A percentile compares a stretch with the other conserved stretches of the same genome.
phyloP scores from a whole-genome alignment of 2,797 vertebrate species.

The Gobio occitaniae region DNA sequence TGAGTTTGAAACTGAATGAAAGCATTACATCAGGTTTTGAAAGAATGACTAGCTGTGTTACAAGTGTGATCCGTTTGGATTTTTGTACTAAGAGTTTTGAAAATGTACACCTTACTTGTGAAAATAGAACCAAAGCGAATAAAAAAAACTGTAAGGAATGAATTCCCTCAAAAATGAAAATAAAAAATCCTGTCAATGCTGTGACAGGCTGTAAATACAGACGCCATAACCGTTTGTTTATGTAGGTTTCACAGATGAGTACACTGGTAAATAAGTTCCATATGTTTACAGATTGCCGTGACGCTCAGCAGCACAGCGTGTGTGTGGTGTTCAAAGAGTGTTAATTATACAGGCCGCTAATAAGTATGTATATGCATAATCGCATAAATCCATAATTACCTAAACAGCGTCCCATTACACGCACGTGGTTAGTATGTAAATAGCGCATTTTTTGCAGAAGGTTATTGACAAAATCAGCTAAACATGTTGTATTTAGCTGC shows the following conservation, averaged over 20 bases:
- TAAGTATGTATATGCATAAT: constrained; percentile 62
- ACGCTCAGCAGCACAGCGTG: constrained; percentile 25
- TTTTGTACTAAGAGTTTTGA: too few relatives aligned
- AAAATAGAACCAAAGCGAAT: too few relatives aligned
- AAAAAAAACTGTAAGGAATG: background rate
- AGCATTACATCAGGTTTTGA: too few relatives aligned
- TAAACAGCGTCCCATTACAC: constrained; percentile 54
- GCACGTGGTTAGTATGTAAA: constrained; percentile 55
- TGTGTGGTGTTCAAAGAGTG: constrained; percentile 39
- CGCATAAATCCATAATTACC: constrained; percentile 60
- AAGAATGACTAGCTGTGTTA: too few relatives aligned
- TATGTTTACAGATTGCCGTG: constrained; percentile 44
- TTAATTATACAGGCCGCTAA: constrained; percentile 58
- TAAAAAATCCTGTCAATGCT: too few relatives aligned
- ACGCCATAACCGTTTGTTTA: background rate
- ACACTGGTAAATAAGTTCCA: constrained; percentile 47
- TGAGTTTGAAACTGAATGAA: too few relatives aligned
- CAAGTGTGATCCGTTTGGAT: too few relatives aligned
- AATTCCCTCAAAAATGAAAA: background rate
- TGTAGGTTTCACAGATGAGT: constrained; percentile 27
- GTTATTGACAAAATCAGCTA: constrained; percentile 7
- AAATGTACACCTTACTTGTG: too few relatives aligned
- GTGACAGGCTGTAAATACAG: background rate
- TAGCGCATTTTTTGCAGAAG: constrained; percentile 20
- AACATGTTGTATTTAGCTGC: background rate